These are phyloP conservation scores for Epinotia ramella DNA, from an alignment of 2,888 invertebrate genomes.

Conservation along the genomic window DNA sequence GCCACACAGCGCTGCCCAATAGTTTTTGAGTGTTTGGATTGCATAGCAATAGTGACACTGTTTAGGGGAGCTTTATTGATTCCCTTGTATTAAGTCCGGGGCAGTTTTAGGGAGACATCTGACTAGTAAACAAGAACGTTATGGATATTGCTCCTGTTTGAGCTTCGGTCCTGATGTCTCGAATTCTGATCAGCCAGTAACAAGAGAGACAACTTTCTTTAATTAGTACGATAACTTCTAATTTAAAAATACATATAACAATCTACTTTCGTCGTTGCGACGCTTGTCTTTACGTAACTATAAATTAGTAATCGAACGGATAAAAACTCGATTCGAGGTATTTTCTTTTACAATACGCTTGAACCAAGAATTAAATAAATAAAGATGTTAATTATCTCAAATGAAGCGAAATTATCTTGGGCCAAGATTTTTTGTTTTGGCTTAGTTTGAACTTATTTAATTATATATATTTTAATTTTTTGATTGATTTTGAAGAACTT, in stretches of 20 bases:
- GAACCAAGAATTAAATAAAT: too few species aligned
- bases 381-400: too few species aligned
- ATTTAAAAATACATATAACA: neutral
- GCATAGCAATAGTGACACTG: conserved; percentile 60
- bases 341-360: too few species aligned
- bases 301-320: too few species aligned
- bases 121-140: conserved; percentile 17
- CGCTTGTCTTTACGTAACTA: too few species aligned
- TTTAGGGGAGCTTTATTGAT: conserved; percentile 63
- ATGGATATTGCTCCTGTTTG: neutral
- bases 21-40: conserved; percentile 71
- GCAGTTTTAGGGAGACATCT: conserved; percentile 48
- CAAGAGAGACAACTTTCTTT: neutral
- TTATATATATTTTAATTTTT: too few species aligned
- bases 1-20: conserved; percentile 56
- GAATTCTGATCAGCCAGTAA: neutral
- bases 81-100: conserved; percentile 50
- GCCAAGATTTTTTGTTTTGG: too few species aligned
- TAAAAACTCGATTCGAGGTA: too few species aligned
- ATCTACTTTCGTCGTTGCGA: neutral
- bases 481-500: too few species aligned
- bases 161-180: neutral
- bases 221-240: neutral
- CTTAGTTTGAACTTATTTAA: too few species aligned
- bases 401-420: too few species aligned